phyloP scores from a whole-genome alignment of 2,888 invertebrate species.

The Pseudoips prasinana region DNA sequence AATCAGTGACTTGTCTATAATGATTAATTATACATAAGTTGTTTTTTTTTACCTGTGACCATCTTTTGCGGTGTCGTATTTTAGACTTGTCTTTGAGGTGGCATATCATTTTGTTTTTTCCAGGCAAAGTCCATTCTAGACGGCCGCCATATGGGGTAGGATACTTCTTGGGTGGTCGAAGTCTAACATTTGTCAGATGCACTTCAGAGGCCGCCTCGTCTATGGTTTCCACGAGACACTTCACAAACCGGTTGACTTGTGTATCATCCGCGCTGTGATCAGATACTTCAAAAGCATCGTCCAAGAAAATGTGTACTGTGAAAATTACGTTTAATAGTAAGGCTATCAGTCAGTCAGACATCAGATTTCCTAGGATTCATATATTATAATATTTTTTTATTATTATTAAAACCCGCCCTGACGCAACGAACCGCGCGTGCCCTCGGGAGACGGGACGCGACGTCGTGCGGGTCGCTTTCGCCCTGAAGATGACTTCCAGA shows the following conservation, averaged over 20 bases:
- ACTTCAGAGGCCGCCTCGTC: conserved; percentile 89
- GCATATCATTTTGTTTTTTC: conserved; percentile 91
- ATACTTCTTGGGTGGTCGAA: conserved; percentile 87
- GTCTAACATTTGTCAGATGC: conserved; percentile 83
- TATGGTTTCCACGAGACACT: conserved; percentile 86
- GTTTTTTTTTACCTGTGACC: conserved; percentile 93
- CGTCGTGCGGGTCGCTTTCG: no score
- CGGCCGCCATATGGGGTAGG: conserved; percentile 94
- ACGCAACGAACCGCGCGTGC: no score
- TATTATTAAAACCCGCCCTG: no score
- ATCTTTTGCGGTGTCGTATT: conserved; percentile 94
- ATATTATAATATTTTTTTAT: no score
- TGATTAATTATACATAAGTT: no score
- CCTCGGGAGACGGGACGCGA: no score
- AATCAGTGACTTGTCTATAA: no score
- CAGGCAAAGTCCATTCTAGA: conserved; percentile 91
- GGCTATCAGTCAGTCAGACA: no score
- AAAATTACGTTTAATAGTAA: conserved; percentile 3
- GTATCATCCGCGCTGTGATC: conserved; percentile 85
- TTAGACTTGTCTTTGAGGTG: conserved; percentile 95
- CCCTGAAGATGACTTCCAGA: no score
- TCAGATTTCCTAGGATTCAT: no score
- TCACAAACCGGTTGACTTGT: conserved; percentile 91
- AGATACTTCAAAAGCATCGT: conserved; percentile 89
- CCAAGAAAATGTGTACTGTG: conserved; percentile 91